Base-by-base conservation (phyloP, 2,888 invertebrate species). In the Limnephilus marmoratus region DNA sequence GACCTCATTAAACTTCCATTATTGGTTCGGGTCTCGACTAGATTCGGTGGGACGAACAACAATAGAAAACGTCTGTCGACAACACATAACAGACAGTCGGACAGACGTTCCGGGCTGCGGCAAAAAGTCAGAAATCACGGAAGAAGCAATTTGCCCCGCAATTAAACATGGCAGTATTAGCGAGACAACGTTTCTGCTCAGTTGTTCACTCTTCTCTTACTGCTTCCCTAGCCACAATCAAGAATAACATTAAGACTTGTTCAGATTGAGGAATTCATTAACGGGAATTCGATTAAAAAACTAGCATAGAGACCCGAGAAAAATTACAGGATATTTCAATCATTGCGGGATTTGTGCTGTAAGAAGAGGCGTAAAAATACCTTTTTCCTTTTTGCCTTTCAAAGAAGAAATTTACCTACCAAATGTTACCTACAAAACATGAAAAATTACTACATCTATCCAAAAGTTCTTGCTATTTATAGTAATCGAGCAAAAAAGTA, bases 121-220 rank as follows among this genome's bases (percentile, higher is more conserved):
- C 53, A 88, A 88, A 88, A 88, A 88, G 53, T 68, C 88, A 18
- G 88, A 37, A 88, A 88, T 88, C 88, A 88, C 18, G 86, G 41
- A 86, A 53, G 88, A 31, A 68, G 88, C 88, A 53, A 88, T 88
- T 53, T 88, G 53, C 88, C 37, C 34, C 2, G 88, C 34, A 88
- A 88, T 88, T 88, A 88, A 88, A 88, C 68, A 68, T 80, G 31
- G 31, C 31, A 88, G 68, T 80, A 31, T 88, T 68, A 49, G 88
- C 34, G 34, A 18, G 18, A 82, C 82, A 82, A 3, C 24, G 68
- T 68, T 68, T 24, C 68, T 24, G 24, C 7, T 68, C 68, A n/a
- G 24, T 9, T 68, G n/a, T 68, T 68, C 9, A 5, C 68, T 68
- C 4, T 68, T 68, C 68, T 24, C 2, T 68, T n/a, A 2, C 68